Evolutionary conservation across 2,113 vertebrate species (phyloP).

Genomic region (Paedocypris sp.): DNA sequence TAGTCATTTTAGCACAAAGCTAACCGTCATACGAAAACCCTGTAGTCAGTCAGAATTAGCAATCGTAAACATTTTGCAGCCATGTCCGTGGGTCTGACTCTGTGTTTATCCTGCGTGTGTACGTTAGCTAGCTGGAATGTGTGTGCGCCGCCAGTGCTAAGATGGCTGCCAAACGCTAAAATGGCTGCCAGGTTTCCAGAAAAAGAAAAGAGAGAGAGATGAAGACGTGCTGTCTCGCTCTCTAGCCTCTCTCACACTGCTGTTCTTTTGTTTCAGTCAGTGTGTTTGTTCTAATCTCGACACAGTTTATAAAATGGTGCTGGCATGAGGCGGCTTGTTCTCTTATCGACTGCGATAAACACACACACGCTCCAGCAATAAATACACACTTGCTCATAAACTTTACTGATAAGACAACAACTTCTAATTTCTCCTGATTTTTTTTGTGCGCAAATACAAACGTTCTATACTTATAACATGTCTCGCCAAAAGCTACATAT

Average conservation of each 20-base stretch:
- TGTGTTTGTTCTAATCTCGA: slow-evolving; percentile 53
- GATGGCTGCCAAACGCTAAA: slow-evolving; percentile 92
- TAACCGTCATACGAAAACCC: not conserved
- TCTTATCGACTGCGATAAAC: slow-evolving; percentile 64
- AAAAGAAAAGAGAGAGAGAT: slow-evolving; percentile 46
- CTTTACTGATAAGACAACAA: not conserved
- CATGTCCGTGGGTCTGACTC: not conserved
- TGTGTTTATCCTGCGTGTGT: slow-evolving; percentile 28
- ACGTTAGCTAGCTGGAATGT: slow-evolving; percentile 65
- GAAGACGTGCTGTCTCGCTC: slow-evolving; percentile 35
- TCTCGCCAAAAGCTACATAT: no score
- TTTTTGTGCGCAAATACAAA: no score
- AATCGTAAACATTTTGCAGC: not conserved
- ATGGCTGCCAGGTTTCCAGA: slow-evolving; percentile 84
- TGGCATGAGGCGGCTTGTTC: slow-evolving; percentile 53
- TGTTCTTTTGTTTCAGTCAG: slow-evolving; percentile 52
- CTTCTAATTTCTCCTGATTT: no score
- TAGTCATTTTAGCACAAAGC: no score
- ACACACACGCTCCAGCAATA: slow-evolving; percentile 45
- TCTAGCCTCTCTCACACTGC: slow-evolving; percentile 47
- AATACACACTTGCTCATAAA: slow-evolving; percentile 7
- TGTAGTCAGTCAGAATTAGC: no score
- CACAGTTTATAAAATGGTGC: slow-evolving; percentile 59
- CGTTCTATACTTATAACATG: no score
- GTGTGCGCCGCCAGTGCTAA: slow-evolving; percentile 75